Percentiles rank a stretch among this genome's conserved stretches.
Evolutionary conservation across 2,888 invertebrate species (phyloP).

Genomic region (Conomelus anceps): DNA sequence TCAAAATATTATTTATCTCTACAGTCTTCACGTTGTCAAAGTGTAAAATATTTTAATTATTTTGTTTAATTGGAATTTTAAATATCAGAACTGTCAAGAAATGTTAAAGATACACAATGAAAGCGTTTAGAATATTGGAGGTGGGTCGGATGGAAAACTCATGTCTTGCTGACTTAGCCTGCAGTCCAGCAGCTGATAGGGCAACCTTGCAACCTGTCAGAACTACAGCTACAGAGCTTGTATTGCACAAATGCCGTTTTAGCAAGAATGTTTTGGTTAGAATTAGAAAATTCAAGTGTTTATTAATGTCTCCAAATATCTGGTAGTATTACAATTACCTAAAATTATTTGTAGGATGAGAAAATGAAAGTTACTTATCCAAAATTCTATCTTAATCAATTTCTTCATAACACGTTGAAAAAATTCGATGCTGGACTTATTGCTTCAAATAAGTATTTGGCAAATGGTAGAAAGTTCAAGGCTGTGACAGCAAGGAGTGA

Average conservation of each 20-base stretch:
- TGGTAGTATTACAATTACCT: not conserved
- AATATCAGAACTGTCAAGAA: no score
- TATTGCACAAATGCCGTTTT: no score
- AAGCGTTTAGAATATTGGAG: no score
- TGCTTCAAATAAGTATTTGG: not conserved
- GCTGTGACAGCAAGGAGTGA: not conserved
- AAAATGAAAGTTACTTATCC: not conserved
- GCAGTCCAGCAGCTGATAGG: not conserved
- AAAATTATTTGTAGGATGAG: not conserved
- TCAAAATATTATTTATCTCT: no score
- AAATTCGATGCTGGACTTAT: not conserved
- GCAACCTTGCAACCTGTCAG: no score
- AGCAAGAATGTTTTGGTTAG: not conserved
- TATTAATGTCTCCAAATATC: not conserved
- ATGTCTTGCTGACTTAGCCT: no score
- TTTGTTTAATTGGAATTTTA: no score
- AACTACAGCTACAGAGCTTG: not conserved
- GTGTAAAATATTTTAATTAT: no score
- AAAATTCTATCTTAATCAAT: not conserved
- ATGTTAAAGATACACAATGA: no score
- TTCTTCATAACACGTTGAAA: not conserved
- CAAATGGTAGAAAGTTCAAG: not conserved
- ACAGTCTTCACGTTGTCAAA: no score
- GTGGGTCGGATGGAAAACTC: no score
- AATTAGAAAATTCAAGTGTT: not conserved